Conservation (phyloP, 30 jellyfish, hydroid and myxozoan genomes). For the Turritopsis dohrnii region DNA sequence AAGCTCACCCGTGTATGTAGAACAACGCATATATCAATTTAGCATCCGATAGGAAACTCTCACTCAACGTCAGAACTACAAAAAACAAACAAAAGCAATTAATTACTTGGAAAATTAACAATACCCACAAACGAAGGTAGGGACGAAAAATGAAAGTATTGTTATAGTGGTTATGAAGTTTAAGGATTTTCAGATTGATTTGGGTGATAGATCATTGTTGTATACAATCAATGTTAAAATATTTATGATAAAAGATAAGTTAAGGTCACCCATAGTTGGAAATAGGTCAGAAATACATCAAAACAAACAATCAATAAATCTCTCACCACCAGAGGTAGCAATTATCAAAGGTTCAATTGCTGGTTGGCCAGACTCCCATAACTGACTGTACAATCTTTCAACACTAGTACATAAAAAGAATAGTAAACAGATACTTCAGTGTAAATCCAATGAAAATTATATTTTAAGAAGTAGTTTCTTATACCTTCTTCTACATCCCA, state of each 20-base stretch:
- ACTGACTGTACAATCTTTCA: conserved; percentile 81
- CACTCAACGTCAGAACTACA: conserved; percentile 74
- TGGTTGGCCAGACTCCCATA: conserved; percentile 84
- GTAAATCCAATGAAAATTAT: too few relatives aligned
- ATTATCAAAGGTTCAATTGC: conserved; percentile 90
- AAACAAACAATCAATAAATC: too few relatives aligned
- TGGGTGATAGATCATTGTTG: too few relatives aligned
- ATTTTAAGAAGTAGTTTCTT: background rate
- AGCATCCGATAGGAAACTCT: conserved; percentile 71
- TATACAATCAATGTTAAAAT: too few relatives aligned
- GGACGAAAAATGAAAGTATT: too few relatives aligned
- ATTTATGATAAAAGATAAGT: too few relatives aligned
- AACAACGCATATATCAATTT: conserved; percentile 83
- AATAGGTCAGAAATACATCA: too few relatives aligned
- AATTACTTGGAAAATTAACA: background rate
- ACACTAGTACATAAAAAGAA: conserved; percentile 44
- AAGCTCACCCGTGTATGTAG: conserved; percentile 84
- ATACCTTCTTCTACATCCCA: conserved; percentile 90
- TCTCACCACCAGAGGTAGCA: conserved; percentile 41
- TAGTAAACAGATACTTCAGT: too few relatives aligned
- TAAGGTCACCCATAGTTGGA: too few relatives aligned
- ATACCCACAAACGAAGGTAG: background rate
- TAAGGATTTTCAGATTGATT: too few relatives aligned
- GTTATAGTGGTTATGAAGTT: too few relatives aligned
- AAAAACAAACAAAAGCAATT: conserved; percentile 1